These are phyloP conservation scores for Empidonax alnorum DNA, from an alignment of 2,113 vertebrate genomes.

Conservation along the genomic window DNA sequence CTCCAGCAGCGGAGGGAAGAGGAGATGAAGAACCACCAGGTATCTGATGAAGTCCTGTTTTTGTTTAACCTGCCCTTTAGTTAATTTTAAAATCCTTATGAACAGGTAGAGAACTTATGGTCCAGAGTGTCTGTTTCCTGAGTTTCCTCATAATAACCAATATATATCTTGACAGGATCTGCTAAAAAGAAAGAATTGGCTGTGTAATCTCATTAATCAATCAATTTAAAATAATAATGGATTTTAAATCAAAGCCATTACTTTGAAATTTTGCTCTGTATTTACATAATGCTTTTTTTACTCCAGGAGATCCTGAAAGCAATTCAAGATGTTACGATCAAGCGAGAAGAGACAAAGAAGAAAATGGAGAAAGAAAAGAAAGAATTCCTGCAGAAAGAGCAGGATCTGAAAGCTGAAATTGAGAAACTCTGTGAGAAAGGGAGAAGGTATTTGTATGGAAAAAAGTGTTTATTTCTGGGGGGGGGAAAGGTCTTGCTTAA, in stretches of 20 bases:
- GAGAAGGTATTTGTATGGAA: slow-evolving; percentile 67
- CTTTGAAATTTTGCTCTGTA: not conserved
- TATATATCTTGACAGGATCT: not conserved
- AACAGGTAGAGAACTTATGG: accelerated
- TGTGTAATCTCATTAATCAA: not conserved
- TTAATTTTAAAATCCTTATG: not conserved
- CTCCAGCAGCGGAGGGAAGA: slow-evolving; percentile 81
- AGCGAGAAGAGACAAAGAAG: slow-evolving; percentile 82
- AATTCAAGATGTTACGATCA: slow-evolving; percentile 79
- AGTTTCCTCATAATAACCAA: accelerated
- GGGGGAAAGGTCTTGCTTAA: too few relatives aligned
- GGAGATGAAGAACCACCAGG: slow-evolving; percentile 84
- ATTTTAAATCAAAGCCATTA: accelerated
- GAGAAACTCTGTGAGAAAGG: slow-evolving; percentile 81
- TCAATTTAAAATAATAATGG: accelerated
- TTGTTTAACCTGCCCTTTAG: too few relatives aligned
- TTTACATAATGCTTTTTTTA: not conserved
- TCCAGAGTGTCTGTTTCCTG: not conserved
- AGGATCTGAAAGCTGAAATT: slow-evolving; percentile 83
- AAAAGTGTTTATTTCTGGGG: not conserved
- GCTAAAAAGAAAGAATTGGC: not conserved
- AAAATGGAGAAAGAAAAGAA: slow-evolving; percentile 88
- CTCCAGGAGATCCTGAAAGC: slow-evolving; percentile 75
- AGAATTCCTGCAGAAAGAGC: slow-evolving; percentile 82
- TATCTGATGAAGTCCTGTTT: not conserved